These are phyloP conservation scores for Heliothis virescens DNA, from an alignment of 1,140 invertebrate genomes.

Conservation along the genomic window DNA sequence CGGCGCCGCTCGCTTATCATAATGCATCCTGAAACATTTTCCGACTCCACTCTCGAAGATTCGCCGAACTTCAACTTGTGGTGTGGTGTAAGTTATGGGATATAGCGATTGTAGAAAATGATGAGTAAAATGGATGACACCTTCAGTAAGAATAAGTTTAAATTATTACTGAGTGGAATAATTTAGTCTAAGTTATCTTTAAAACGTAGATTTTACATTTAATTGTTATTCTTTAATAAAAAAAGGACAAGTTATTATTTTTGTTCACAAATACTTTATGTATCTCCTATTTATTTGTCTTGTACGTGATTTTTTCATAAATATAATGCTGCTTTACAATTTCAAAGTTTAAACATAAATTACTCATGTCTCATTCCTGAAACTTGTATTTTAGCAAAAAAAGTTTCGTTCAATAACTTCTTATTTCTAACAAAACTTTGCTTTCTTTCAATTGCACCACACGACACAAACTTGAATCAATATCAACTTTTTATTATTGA, in stretches of 20 bases:
- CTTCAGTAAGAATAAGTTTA: not conserved
- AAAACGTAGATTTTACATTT: too few relatives aligned
- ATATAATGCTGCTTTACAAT: too few relatives aligned
- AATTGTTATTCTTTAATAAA: too few relatives aligned
- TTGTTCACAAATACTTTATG: too few relatives aligned
- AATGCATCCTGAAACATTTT: conserved; percentile 58
- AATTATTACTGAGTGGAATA: too few relatives aligned
- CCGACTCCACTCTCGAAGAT: conserved; percentile 51
- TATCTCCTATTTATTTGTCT: too few relatives aligned
- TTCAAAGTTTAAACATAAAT: too few relatives aligned
- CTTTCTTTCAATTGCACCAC: conserved; percentile 8
- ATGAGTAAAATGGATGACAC: not conserved
- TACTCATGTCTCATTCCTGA: too few relatives aligned
- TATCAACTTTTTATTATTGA: conserved; percentile 84
- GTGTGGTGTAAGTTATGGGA: conserved; percentile 5
- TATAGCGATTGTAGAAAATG: not conserved
- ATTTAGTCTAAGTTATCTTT: too few relatives aligned
- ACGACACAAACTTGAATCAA: conserved; percentile 54
- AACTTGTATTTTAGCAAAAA: conserved; percentile 1
- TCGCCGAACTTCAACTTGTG: conserved; percentile 35
- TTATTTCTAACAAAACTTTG: not conserved
- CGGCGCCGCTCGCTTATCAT: conserved; percentile 47
- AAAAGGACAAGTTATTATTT: too few relatives aligned
- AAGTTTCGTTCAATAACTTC: not conserved
- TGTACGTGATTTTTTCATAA: too few relatives aligned